phyloP scores from a whole-genome alignment of 2,113 vertebrate genomes.

The Dryoscopus gambensis region DNA sequence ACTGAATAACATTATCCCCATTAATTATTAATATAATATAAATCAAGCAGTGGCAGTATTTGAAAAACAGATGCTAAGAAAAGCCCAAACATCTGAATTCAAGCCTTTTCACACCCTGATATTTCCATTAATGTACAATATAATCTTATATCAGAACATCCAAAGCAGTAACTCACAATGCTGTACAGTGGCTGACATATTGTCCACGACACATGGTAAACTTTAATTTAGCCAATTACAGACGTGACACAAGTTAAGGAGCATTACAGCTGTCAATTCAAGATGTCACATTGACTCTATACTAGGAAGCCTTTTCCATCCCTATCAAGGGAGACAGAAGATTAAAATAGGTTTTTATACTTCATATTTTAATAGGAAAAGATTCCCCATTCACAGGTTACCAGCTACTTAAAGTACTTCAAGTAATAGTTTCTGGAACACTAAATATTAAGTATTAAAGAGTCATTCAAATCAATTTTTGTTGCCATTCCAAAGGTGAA shows the following conservation, averaged over 20 bases:
- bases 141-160: not conserved
- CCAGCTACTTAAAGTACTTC: not conserved
- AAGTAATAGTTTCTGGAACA: not conserved
- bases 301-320: not conserved
- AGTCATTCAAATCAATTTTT: not conserved
- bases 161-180: not conserved
- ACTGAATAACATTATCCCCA: not conserved
- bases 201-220: not conserved
- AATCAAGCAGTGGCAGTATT: not conserved
- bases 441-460: not conserved
- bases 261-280: not conserved
- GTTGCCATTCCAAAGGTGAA: not conserved
- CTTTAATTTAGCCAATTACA: conserved; percentile 32
- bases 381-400: not conserved
- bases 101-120: not conserved
- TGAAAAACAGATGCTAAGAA: not conserved
- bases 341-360: not conserved
- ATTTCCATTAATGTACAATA: not conserved
- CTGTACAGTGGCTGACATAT: not conserved
- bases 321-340: not conserved
- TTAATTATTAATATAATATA: not conserved
- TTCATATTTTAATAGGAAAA: not conserved
- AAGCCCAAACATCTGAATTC: not conserved
- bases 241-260: not conserved
- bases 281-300: not conserved